phyloP scores from a whole-genome alignment of 1,140 invertebrate species.

The Drosophila nikananu region DNA sequence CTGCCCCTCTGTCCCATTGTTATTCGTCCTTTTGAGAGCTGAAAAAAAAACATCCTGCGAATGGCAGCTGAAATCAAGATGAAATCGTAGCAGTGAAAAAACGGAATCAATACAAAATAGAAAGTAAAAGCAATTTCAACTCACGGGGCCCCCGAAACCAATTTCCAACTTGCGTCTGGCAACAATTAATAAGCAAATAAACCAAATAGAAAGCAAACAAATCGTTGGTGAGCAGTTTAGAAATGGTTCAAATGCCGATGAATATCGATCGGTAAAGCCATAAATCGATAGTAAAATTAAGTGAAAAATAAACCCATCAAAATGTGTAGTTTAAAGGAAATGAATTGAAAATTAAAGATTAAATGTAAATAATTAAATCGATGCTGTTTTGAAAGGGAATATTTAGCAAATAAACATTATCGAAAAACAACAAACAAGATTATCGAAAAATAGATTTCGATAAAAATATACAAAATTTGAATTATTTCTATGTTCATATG shows the following conservation, averaged over 20 bases:
- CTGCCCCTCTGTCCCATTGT: slow-evolving; percentile 12
- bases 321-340: background rate
- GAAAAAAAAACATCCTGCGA: slow-evolving; percentile 28
- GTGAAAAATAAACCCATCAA: background rate
- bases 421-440: background rate
- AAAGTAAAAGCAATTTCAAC: slow-evolving; percentile 41
- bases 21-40: slow-evolving; percentile 39
- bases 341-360: background rate
- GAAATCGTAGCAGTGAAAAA: slow-evolving; percentile 57
- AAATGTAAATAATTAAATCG: no score
- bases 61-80: slow-evolving; percentile 39
- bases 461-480: no score
- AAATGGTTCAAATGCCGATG: background rate
- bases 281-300: background rate
- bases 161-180: slow-evolving; percentile 32
- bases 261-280: background rate
- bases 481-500: no score
- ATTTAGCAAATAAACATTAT: no score
- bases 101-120: slow-evolving; percentile 2
- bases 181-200: slow-evolving; percentile 59
- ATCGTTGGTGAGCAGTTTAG: background rate
- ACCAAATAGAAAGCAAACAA: slow-evolving; percentile 21
- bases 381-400: no score
- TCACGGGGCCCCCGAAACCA: slow-evolving; percentile 15
- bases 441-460: no score